Evolutionary conservation across 2,113 vertebrate genomes (phyloP).

Genomic region (Aplodontia rufa): DNA sequence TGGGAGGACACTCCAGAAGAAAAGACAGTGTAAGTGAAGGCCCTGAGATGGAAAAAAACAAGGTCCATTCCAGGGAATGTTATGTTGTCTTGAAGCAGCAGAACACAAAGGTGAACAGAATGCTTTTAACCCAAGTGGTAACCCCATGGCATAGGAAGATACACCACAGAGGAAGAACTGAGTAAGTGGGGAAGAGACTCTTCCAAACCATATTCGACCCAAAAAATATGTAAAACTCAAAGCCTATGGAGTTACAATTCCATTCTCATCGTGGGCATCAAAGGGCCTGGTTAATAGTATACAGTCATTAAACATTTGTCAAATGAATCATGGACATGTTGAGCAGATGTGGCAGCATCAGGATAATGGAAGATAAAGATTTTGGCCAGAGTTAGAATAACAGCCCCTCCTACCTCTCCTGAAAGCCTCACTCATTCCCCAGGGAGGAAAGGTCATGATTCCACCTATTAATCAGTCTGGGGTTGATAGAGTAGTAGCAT

Average conservation of each 20-base stretch:
- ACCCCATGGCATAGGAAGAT: neutral
- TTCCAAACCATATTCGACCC: neutral
- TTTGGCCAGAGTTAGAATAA: neutral
- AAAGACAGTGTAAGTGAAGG: neutral
- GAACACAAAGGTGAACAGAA: neutral
- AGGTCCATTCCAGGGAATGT: neutral
- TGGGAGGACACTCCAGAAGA: neutral
- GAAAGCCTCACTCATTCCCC: neutral
- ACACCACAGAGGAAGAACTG: neutral
- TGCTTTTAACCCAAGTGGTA: neutral
- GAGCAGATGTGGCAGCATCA: neutral
- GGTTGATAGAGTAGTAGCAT: neutral
- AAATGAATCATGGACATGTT: neutral
- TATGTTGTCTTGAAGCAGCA: neutral
- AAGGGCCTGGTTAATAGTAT: neutral
- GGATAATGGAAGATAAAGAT: neutral
- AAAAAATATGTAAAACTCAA: neutral
- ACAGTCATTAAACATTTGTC: neutral
- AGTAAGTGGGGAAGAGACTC: neutral
- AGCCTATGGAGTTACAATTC: neutral
- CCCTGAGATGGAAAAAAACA: neutral
- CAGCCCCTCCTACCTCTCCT: neutral
- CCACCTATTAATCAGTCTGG: neutral
- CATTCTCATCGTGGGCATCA: neutral
- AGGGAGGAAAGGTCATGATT: neutral